Evolutionary conservation across 2,888 invertebrate genomes (phyloP).

Genomic region (Empis livida): DNA sequence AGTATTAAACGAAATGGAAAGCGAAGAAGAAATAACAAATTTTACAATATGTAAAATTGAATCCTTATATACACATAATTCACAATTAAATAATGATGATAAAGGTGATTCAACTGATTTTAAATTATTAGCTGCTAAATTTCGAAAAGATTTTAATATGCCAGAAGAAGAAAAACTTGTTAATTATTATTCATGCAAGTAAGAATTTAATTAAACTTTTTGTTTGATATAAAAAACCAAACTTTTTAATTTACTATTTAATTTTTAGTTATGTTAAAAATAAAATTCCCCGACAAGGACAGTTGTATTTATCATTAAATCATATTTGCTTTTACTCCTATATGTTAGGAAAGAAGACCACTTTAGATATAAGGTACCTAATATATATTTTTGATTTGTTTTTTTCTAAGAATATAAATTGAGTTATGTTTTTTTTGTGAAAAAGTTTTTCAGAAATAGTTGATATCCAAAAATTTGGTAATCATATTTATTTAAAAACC

Average conservation of each 20-base stretch:
- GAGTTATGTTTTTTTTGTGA: not conserved
- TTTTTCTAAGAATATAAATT: not conserved
- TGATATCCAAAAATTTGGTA: constrained; percentile 61
- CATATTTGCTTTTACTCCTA: constrained; percentile 94
- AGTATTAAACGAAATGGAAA: constrained; percentile 82
- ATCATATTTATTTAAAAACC: constrained; percentile 70
- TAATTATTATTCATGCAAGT: constrained; percentile 90
- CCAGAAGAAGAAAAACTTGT: constrained; percentile 91
- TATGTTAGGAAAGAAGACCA: constrained; percentile 81
- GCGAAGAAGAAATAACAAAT: constrained; percentile 84
- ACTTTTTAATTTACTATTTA: constrained; percentile 1
- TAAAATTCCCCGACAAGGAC: constrained; percentile 87
- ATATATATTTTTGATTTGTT: not conserved
- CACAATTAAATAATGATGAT: constrained; percentile 24
- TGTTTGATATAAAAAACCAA: not conserved
- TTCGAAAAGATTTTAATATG: constrained; percentile 79
- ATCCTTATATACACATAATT: constrained; percentile 72
- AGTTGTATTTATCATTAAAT: constrained; percentile 93
- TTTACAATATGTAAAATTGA: constrained; percentile 95
- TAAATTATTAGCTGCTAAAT: constrained; percentile 77
- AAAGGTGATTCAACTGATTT: constrained; percentile 32
- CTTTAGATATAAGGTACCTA: constrained; percentile 74
- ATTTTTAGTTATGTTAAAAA: constrained; percentile 79
- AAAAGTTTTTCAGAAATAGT: constrained; percentile 59
- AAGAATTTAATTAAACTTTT: constrained; percentile 21